Evolutionary conservation across 2,113 vertebrate genomes (phyloP), one percentile per base, ranked within the genome.

Genomic region (zebrafish (Danio rerio)): DNA sequence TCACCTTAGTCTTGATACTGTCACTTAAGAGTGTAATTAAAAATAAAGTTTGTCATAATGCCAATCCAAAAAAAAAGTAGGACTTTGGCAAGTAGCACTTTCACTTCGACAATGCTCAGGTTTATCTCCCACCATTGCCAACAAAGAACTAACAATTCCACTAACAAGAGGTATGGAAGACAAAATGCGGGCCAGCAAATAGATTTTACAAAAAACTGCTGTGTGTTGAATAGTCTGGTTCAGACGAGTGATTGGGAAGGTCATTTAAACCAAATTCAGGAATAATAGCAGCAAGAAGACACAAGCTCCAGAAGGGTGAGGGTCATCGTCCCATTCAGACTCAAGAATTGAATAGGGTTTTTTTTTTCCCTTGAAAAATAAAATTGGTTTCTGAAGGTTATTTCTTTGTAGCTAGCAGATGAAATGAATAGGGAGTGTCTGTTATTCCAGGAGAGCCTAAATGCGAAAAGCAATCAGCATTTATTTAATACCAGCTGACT

Each of bases 311-410:
- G 9, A 81, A 72, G 68, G 86, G 84, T 71, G 86, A 68, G 49
- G 61, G 58, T 89, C 78, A 74, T 84, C 83, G 55, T 81, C 81
- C 40, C 11, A 86, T 81, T 79, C 73, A 72, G 59, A 84, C 15
- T 85, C 80, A 86, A 72, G 78, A 79, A 90, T 86, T 88, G 83
- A 13, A 85, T 75, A 21, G 55, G 66, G 74, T 85, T 89, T 86
- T 87, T 86, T 84, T 77, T 77, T 18, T 53, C 1, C 9, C 5
- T 21, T 6, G 31, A 50, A 59, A 82, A 76, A 65, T 76, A 83
- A 87, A 89, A 91, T 89, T 83, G 73, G 74, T 86, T 91, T 90
- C 65, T 87, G 81, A 89, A 89, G 88, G 84, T 89, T 87, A 87
- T 89, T 87, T 85, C 85, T 86, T 88, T 87, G 83, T 87, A 75